Evolutionary conservation across 2,113 vertebrate species (phyloP).

Genomic region (Bubalus kerabau): DNA sequence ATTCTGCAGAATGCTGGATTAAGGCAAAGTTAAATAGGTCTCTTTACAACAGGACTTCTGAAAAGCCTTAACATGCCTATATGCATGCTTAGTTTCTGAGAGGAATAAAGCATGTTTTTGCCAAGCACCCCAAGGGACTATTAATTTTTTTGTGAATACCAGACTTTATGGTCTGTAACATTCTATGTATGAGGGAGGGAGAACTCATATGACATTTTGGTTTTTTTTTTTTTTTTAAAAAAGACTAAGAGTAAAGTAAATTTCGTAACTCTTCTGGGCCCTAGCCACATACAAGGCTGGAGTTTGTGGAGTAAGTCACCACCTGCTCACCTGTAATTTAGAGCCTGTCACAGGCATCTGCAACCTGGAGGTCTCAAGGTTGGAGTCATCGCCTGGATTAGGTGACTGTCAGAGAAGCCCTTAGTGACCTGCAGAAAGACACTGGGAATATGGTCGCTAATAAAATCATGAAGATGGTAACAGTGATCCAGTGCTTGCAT

Average conservation of each 20-base stretch:
- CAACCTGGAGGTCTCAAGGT: background rate
- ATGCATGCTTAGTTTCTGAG: background rate
- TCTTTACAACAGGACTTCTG: background rate
- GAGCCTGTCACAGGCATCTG: background rate
- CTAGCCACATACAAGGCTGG: background rate
- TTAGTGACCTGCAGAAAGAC: background rate
- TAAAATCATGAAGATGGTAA: background rate
- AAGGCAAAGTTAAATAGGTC: background rate
- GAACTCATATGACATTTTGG: background rate
- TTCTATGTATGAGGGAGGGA: background rate
- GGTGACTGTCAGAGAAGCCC: background rate
- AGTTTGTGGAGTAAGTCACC: background rate
- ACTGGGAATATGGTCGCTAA: background rate
- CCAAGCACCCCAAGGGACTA: background rate
- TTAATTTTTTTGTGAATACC: background rate
- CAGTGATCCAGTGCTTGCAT: background rate
- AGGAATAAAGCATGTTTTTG: background rate
- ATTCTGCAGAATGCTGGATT: background rate
- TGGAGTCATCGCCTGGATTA: background rate
- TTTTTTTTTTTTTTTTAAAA: background rate
- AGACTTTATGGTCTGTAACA: background rate
- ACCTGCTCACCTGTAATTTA: background rate
- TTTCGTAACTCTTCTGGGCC: background rate
- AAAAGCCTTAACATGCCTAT: background rate
- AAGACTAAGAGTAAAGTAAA: background rate